Conservation (phyloP, 2,797 vertebrate species). For the Premnoplex brunnescens region DNA sequence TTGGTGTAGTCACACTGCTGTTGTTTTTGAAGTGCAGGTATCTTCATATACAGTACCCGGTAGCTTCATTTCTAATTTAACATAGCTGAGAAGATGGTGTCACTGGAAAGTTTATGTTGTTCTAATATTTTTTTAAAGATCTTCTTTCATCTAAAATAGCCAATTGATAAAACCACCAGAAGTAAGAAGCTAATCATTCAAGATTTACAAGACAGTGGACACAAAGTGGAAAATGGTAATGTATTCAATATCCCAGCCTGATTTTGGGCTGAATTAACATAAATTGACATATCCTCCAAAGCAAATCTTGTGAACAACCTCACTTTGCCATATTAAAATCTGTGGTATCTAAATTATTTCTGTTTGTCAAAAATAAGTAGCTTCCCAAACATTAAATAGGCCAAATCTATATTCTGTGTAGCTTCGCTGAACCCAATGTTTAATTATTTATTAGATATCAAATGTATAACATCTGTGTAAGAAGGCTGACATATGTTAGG, state of each 20-base stretch:
- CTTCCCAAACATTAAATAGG: neutral
- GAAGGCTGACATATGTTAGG: slow-evolving; percentile 52
- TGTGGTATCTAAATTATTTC: neutral
- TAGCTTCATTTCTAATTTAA: neutral
- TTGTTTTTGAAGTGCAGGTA: neutral
- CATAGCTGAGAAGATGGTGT: neutral
- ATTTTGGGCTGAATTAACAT: slow-evolving; percentile 24
- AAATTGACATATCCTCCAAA: neutral
- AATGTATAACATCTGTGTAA: slow-evolving; percentile 51
- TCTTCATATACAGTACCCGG: neutral
- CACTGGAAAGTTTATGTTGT: neutral
- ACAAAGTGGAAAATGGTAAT: neutral
- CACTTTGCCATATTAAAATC: neutral
- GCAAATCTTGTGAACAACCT: neutral
- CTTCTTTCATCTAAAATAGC: neutral
- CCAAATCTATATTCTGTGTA: neutral
- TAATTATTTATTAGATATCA: slow-evolving; percentile 66
- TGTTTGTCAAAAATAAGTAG: neutral
- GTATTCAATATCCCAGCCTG: neutral
- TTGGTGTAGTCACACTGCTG: slow-evolving; percentile 22
- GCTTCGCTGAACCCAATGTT: neutral
- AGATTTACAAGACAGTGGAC: neutral
- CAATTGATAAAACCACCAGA: neutral
- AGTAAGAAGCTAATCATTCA: neutral
- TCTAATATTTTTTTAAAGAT: neutral